phyloP scores from a whole-genome alignment of 2,797 vertebrate species.

The Pipistrellus pygmaeus region DNA sequence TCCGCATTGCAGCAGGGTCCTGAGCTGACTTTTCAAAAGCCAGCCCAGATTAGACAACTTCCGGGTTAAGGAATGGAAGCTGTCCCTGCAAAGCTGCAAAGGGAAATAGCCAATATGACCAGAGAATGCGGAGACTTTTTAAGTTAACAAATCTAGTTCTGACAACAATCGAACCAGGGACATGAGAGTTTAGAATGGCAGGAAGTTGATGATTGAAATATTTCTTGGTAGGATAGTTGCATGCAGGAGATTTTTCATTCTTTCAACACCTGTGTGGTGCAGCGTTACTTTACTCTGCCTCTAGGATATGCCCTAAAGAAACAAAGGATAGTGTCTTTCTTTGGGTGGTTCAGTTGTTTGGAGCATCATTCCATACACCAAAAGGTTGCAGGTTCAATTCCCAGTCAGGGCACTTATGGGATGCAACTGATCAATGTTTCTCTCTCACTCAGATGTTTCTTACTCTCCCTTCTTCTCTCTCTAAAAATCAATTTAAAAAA shows the following conservation, averaged over 20 bases:
- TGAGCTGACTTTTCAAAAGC: constrained; percentile 21
- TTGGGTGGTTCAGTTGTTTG: not conserved
- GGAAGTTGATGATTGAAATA: not conserved
- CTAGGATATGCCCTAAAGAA: not conserved
- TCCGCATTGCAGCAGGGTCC: not conserved
- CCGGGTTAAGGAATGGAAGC: not conserved
- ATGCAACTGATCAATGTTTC: no score
- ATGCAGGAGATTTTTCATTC: not conserved
- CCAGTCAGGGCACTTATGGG: not conserved
- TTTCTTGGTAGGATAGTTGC: not conserved
- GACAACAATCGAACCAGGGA: not conserved
- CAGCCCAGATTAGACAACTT: not conserved
- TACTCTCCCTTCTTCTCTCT: no score
- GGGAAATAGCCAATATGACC: not conserved
- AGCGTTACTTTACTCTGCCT: not conserved
- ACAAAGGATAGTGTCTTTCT: not conserved
- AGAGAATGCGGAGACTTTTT: not conserved
- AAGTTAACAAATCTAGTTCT: constrained; percentile 15
- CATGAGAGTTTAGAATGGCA: not conserved
- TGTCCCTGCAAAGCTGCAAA: not conserved
- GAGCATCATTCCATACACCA: not conserved
- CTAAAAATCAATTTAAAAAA: no score
- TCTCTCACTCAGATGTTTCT: no score
- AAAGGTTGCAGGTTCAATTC: not conserved
- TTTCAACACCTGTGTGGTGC: not conserved